Percentiles rank a stretch among this genome's conserved stretches.
These are phyloP conservation scores for Gobio gobio DNA, from an alignment of 2,113 vertebrate species.

Conservation along the genomic window DNA sequence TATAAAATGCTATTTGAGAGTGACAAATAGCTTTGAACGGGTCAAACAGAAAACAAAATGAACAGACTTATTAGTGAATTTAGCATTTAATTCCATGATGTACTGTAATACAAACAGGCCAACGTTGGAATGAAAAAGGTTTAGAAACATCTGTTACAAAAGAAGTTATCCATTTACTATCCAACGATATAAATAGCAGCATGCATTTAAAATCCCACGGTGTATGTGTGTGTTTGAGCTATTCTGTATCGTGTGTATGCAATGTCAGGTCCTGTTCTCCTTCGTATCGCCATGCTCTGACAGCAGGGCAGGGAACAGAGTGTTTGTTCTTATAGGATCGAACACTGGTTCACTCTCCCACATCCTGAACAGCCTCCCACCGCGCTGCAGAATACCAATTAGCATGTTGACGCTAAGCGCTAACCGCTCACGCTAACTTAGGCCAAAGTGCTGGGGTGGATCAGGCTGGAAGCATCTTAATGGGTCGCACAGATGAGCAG, in stretches of 20 bases:
- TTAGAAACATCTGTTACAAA: not conserved
- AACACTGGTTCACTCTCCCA: slow-evolving; percentile 62
- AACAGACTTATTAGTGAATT: not conserved
- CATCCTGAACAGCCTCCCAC: slow-evolving; percentile 72
- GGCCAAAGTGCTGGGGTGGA: slow-evolving; percentile 23
- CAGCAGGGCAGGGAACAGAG: slow-evolving; percentile 58
- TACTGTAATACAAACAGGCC: not conserved
- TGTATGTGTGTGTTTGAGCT: slow-evolving; percentile 29
- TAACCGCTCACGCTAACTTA: slow-evolving; percentile 21
- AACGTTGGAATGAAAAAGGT: not conserved
- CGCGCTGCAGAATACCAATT: slow-evolving; percentile 71
- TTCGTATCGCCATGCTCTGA: slow-evolving; percentile 53
- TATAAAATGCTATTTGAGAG: slow-evolving; percentile 53
- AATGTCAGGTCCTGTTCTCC: slow-evolving; percentile 53
- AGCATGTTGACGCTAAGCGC: slow-evolving; percentile 71
- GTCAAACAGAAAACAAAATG: slow-evolving; percentile 3
- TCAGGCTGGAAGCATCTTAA: slow-evolving; percentile 20
- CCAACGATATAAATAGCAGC: not conserved
- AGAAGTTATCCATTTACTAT: not conserved
- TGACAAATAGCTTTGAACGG: slow-evolving; percentile 48
- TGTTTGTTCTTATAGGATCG: slow-evolving; percentile 62
- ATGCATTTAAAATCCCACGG: not conserved
- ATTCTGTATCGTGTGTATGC: slow-evolving; percentile 11
- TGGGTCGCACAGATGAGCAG: not conserved
- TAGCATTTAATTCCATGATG: not conserved